A percentile compares a stretch with the other conserved stretches of the same genome.
phyloP scores from a whole-genome alignment of 1,140 invertebrate genomes.

The Orchestia grillus region DNA sequence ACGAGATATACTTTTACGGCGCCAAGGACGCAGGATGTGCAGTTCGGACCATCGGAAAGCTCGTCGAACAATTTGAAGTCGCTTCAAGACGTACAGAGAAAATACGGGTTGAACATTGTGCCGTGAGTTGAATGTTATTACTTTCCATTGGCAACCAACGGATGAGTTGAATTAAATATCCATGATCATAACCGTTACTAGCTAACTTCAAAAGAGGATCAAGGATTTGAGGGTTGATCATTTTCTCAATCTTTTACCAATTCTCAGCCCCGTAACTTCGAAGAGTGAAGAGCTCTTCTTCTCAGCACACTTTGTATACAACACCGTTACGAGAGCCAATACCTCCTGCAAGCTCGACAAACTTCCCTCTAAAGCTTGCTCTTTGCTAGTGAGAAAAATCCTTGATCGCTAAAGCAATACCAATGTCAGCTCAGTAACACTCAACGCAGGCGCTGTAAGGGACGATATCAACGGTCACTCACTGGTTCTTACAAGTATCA shows the following conservation, averaged over 20 bases:
- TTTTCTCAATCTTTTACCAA: neutral
- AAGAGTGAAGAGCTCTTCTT: neutral
- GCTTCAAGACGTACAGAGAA: neutral
- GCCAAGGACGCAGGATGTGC: neutral
- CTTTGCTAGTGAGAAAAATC: neutral
- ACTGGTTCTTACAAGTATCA: neutral
- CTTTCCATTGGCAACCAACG: neutral
- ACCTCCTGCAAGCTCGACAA: neutral
- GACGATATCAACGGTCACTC: neutral
- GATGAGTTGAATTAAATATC: neutral
- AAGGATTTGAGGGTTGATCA: neutral
- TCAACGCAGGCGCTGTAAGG: neutral
- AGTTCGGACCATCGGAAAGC: conserved; percentile 1
- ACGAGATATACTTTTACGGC: neutral
- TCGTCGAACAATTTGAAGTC: neutral
- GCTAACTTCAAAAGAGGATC: neutral
- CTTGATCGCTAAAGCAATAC: neutral
- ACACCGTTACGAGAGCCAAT: neutral
- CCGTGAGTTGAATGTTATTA: neutral
- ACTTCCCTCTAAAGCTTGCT: neutral
- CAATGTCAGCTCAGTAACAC: neutral
- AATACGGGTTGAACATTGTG: neutral
- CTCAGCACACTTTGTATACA: neutral
- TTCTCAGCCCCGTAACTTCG: neutral
- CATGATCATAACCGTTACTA: neutral